These are phyloP conservation scores for Ellobium chinense DNA, from an alignment of 2,888 invertebrate species.

Conservation along the genomic window DNA sequence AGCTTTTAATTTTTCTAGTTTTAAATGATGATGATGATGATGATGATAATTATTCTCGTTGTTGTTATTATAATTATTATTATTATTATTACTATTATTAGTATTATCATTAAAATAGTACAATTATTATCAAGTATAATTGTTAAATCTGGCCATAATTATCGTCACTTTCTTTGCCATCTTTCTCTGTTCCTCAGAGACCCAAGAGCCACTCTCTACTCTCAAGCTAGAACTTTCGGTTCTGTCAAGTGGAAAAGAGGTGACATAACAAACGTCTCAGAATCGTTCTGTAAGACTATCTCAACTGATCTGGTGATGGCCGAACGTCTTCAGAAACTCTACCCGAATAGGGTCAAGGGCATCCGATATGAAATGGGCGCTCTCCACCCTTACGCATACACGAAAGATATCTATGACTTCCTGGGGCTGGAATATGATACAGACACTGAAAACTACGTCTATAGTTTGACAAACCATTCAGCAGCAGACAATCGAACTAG, in stretches of 20 bases:
- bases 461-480: background rate
- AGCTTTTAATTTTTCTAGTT: too few relatives aligned
- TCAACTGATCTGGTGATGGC: constrained; percentile 21
- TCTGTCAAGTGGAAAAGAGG: constrained; percentile 26
- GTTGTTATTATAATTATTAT: too few relatives aligned
- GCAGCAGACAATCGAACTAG: background rate
- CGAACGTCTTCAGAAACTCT: constrained; percentile 5
- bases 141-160: too few relatives aligned
- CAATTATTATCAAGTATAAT: too few relatives aligned
- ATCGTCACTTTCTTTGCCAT: too few relatives aligned
- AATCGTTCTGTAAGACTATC: constrained; percentile 28
- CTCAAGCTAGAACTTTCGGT: constrained; percentile 37
- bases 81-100: too few relatives aligned
- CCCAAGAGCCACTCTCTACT: constrained; percentile 40
- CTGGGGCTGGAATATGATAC: constrained; percentile 11
- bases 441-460: background rate
- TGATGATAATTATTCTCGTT: too few relatives aligned
- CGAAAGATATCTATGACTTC: constrained; percentile 40
- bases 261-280: constrained; percentile 1
- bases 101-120: too few relatives aligned
- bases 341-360: constrained; percentile 30
- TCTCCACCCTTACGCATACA: constrained; percentile 4
- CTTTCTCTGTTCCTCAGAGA: constrained; percentile 28
- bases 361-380: constrained; percentile 48
- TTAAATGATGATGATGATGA: too few relatives aligned